Evolutionary conservation across 2,113 vertebrate species (phyloP).

Genomic region (Chloroceryle aenea): DNA sequence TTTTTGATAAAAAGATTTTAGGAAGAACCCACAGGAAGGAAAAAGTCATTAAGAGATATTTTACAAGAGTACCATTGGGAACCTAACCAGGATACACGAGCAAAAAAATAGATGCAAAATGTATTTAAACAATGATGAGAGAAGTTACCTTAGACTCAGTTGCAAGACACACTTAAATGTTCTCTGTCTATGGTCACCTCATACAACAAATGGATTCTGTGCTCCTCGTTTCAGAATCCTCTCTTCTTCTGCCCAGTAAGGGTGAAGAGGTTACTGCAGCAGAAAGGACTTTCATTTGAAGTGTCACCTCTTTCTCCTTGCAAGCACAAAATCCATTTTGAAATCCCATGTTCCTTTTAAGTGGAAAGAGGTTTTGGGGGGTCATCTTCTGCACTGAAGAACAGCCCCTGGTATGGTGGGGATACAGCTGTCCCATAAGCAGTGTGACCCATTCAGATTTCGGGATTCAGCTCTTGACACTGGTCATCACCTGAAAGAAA

Average conservation of each 20-base stretch:
- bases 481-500: background rate
- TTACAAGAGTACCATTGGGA: background rate
- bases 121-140: background rate
- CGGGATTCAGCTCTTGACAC: background rate
- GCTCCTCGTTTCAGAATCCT: background rate
- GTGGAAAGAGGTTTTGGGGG: background rate
- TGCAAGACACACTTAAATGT: background rate
- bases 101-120: background rate
- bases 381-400: background rate
- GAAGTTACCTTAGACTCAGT: background rate
- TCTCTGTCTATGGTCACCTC: background rate
- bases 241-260: background rate
- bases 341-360: background rate
- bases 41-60: background rate
- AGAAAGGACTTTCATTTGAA: background rate
- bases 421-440: background rate
- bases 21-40: background rate
- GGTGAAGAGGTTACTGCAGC: background rate
- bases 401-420: background rate
- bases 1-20: background rate
- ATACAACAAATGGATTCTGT: fast-evolving
- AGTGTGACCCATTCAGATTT: background rate
- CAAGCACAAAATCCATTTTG: background rate
- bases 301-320: background rate
- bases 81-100: background rate